Evolutionary conservation across 2,797 vertebrate genomes (phyloP).

Genomic region (Chelidonichthys spinosus): DNA sequence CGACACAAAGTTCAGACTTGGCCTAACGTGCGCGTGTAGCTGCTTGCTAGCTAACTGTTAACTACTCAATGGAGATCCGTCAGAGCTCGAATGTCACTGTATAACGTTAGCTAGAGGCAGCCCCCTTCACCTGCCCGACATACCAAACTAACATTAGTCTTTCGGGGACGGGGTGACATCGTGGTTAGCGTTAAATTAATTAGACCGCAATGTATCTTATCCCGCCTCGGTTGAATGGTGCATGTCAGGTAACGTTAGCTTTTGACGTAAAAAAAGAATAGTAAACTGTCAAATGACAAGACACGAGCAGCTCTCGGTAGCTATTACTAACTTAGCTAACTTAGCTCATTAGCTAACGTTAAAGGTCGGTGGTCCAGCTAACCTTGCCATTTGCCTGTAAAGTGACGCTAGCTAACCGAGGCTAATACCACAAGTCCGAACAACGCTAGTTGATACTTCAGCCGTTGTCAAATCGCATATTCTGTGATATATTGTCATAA

Average conservation of each 20-base stretch:
- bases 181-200: neutral
- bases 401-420: slow-evolving; percentile 17
- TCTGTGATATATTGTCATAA: rapidly evolving
- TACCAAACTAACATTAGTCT: neutral
- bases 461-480: neutral
- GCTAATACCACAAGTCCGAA: neutral
- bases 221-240: neutral
- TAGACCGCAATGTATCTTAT: too few species aligned
- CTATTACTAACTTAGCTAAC: slow-evolving; percentile 58
- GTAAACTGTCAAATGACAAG: neutral
- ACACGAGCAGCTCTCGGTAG: slow-evolving; percentile 10
- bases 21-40: slow-evolving; percentile 37
- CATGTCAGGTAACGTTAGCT: neutral
- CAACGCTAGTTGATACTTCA: neutral
- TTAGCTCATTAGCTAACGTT: slow-evolving; percentile 62
- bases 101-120: slow-evolving; percentile 5
- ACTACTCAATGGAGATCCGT: slow-evolving; percentile 39
- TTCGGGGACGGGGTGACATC: neutral
- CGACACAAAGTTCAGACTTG: slow-evolving; percentile 26
- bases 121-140: slow-evolving; percentile 51
- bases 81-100: slow-evolving; percentile 52
- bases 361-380: slow-evolving; percentile 75
- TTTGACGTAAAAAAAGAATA: neutral
- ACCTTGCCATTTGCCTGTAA: slow-evolving; percentile 63
- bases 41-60: slow-evolving; percentile 32